phyloP scores from a whole-genome alignment of 2,888 invertebrate genomes.

The Drosophila pseudotalamancana region DNA sequence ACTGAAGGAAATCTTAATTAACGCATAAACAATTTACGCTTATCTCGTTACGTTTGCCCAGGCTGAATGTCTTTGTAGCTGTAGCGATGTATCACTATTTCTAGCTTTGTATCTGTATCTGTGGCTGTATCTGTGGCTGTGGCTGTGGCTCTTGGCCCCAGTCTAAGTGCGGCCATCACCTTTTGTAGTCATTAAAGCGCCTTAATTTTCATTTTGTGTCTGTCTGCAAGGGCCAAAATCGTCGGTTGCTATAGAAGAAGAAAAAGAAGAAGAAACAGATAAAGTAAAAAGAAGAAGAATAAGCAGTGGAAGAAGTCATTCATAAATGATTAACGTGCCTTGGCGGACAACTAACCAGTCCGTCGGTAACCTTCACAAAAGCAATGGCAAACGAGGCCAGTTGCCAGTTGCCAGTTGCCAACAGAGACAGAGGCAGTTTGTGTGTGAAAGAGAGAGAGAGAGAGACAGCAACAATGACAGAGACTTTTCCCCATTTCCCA shows the following conservation, averaged over 20 bases:
- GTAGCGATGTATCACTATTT: no score
- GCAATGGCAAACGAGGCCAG: conserved; percentile 31
- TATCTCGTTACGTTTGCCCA: conserved; percentile 55
- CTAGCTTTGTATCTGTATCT: conserved; percentile 11
- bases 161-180: conserved; percentile 43
- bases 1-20: conserved; percentile 73
- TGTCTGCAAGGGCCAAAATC: conserved; percentile 27
- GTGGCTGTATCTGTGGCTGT: not conserved
- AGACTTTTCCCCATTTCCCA: conserved; percentile 44
- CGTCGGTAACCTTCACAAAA: conserved; percentile 41
- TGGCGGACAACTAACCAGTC: conserved; percentile 12
- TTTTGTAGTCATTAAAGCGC: conserved; percentile 65
- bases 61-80: conserved; percentile 20
- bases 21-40: conserved; percentile 67
- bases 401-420: conserved; percentile 2
- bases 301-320: conserved; percentile 61
- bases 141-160: conserved; percentile 11
- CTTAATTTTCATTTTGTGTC: conserved; percentile 46
- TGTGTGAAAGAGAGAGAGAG: no score
- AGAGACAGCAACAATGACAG: not conserved
- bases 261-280: no score
- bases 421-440: conserved; percentile 12
- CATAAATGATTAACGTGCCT: conserved; percentile 71
- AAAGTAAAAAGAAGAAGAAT: no score
- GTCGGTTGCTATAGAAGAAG: conserved; percentile 1